Conservation (phyloP, 2,113 vertebrate genomes). For the Heptranchias perlo region DNA sequence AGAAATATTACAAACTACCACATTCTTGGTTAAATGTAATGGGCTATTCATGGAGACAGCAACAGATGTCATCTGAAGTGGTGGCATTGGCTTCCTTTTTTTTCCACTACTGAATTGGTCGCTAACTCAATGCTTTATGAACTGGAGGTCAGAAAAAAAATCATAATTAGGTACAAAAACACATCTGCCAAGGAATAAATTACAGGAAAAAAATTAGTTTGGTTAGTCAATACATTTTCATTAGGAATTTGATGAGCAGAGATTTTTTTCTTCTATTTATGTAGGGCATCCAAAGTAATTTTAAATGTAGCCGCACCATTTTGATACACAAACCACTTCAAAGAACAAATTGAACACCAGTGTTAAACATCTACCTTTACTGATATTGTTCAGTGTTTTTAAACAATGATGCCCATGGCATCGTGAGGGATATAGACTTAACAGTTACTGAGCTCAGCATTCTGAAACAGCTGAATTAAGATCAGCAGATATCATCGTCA, state of each 20-base stretch:
- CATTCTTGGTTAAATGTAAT: background rate
- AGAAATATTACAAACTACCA: background rate
- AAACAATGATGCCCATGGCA: too few relatives aligned
- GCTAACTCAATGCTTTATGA: background rate
- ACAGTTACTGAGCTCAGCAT: background rate
- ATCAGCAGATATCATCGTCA: background rate
- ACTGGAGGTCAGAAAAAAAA: background rate
- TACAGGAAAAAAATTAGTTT: background rate
- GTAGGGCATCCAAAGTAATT: background rate
- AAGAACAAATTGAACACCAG: background rate
- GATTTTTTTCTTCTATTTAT: background rate
- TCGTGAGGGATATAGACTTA: background rate
- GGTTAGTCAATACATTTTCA: background rate
- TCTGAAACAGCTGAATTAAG: background rate
- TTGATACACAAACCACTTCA: background rate
- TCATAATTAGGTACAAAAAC: background rate
- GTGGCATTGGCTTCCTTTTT: background rate
- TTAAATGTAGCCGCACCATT: background rate
- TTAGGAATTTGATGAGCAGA: background rate
- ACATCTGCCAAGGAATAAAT: background rate
- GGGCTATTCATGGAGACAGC: constrained; percentile 1
- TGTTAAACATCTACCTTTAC: background rate
- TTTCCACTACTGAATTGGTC: background rate
- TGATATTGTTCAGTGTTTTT: background rate
- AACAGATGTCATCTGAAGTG: background rate